phyloP scores from a whole-genome alignment of 2,113 vertebrate genomes.

The Xenopus borealis region DNA sequence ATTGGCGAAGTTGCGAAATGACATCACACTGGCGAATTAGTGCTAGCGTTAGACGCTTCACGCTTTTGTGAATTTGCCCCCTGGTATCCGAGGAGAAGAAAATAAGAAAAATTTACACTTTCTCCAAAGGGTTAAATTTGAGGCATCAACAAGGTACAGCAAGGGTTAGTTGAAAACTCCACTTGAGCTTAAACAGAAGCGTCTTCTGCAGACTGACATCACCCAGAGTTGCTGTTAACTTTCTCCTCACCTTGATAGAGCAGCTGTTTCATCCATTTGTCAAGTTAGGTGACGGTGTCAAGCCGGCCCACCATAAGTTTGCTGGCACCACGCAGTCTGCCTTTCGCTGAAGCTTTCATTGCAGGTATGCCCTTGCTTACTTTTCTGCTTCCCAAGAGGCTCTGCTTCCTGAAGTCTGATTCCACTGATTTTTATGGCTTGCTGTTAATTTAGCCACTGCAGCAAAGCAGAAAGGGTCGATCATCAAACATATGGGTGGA shows the following conservation, averaged over 20 bases:
- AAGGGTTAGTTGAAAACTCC: no score
- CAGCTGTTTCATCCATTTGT: slow-evolving; percentile 25
- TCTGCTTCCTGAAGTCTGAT: neutral
- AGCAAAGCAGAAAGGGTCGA: neutral
- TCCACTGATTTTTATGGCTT: neutral
- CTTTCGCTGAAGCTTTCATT: neutral
- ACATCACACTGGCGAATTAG: no score
- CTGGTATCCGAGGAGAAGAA: no score
- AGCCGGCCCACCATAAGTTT: neutral
- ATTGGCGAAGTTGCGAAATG: no score
- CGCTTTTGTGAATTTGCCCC: no score
- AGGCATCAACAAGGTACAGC: no score
- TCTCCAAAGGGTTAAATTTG: no score
- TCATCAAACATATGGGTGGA: neutral
- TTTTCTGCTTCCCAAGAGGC: neutral
- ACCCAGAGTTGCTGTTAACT: no score
- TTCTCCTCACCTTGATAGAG: neutral
- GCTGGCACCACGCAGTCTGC: slow-evolving; percentile 24
- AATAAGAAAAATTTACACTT: no score
- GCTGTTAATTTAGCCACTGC: neutral
- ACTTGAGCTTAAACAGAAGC: no score
- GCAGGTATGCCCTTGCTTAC: slow-evolving; percentile 8
- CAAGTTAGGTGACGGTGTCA: slow-evolving; percentile 15
- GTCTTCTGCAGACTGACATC: no score
- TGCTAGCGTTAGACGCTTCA: no score